Evolutionary conservation across 1,140 invertebrate species (phyloP).

Genomic region (Zaprionus camerounensis): DNA sequence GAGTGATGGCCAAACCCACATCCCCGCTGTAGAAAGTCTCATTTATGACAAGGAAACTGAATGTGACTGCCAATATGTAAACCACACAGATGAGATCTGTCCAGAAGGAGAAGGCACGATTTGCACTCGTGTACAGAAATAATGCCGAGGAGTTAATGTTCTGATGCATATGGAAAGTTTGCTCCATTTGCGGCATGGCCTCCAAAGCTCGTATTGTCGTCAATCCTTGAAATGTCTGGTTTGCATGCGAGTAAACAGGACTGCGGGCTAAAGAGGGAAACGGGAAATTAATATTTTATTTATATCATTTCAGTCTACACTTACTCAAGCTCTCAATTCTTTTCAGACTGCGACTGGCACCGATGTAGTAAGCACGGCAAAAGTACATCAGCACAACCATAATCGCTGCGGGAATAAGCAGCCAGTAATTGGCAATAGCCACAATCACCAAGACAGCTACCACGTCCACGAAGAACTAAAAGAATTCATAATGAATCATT

Average conservation of each 20-base stretch:
- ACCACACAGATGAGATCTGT: constrained; percentile 89
- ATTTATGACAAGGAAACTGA: constrained; percentile 84
- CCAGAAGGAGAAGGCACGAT: constrained; percentile 87
- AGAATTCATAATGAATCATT: neutral
- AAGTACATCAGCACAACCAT: constrained; percentile 88
- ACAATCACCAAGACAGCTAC: constrained; percentile 89
- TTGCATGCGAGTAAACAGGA: constrained; percentile 93
- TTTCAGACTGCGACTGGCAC: constrained; percentile 91
- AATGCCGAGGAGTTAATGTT: constrained; percentile 89
- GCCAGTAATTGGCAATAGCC: constrained; percentile 92
- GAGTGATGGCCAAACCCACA: constrained; percentile 92
- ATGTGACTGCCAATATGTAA: constrained; percentile 85
- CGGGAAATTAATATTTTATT: neutral
- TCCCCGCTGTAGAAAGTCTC: constrained; percentile 86
- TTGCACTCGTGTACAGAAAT: constrained; percentile 88
- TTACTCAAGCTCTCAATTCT: constrained; percentile 92
- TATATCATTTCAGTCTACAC: constrained; percentile 10
- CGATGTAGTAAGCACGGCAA: constrained; percentile 89
- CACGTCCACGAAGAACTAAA: constrained; percentile 87
- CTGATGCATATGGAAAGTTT: constrained; percentile 89
- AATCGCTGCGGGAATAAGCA: constrained; percentile 89
- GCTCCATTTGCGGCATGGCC: constrained; percentile 89
- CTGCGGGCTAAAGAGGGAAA: constrained; percentile 86
- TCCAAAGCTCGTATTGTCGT: constrained; percentile 91
- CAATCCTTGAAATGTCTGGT: constrained; percentile 91